Evolutionary conservation across 2,888 invertebrate genomes (phyloP).

Genomic region (Drosophila limbata): DNA sequence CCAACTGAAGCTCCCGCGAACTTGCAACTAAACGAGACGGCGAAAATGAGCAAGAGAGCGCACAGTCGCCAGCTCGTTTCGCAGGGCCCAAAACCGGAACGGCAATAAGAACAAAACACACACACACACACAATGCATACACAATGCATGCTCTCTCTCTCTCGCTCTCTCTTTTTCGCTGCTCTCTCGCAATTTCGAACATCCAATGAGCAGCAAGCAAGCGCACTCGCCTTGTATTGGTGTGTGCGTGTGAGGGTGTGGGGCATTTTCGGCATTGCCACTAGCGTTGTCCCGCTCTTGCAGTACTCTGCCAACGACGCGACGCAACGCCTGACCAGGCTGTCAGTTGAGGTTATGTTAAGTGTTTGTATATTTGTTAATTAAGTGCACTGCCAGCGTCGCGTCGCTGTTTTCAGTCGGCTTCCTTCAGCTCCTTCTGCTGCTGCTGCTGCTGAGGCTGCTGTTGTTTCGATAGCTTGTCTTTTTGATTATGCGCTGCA

Average conservation of each 20-base stretch:
- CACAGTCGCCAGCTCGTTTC: conserved; percentile 42
- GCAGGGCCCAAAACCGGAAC: conserved; percentile 54
- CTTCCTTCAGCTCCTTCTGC: conserved; percentile 18
- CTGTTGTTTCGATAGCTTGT: conserved; percentile 45
- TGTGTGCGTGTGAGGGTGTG: conserved; percentile 37
- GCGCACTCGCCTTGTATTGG: conserved; percentile 15
- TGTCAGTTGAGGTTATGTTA: conserved; percentile 83
- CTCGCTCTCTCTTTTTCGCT: conserved; percentile 42
- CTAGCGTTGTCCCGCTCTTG: conserved; percentile 61
- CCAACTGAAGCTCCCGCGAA: conserved; percentile 71
- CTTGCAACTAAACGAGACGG: conserved; percentile 67
- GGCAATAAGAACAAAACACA: conserved; percentile 48
- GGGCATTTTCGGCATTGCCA: conserved; percentile 7
- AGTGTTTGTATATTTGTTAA: conserved; percentile 83
- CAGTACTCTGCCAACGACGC: conserved; percentile 20
- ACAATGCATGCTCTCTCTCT: conserved; percentile 24
- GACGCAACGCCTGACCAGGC: conserved; percentile 35
- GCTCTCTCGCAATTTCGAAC: conserved; percentile 61
- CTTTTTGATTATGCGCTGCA: conserved; percentile 81
- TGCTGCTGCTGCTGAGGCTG: conserved; percentile 30
- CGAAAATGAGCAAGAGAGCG: conserved; percentile 56
- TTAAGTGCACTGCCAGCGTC: conserved; percentile 82
- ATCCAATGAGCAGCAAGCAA: conserved; percentile 65
- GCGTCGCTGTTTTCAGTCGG: conserved; percentile 10
- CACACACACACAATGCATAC: neutral